phyloP scores from a whole-genome alignment of 2,888 invertebrate species.

The Cetonia aurata region DNA sequence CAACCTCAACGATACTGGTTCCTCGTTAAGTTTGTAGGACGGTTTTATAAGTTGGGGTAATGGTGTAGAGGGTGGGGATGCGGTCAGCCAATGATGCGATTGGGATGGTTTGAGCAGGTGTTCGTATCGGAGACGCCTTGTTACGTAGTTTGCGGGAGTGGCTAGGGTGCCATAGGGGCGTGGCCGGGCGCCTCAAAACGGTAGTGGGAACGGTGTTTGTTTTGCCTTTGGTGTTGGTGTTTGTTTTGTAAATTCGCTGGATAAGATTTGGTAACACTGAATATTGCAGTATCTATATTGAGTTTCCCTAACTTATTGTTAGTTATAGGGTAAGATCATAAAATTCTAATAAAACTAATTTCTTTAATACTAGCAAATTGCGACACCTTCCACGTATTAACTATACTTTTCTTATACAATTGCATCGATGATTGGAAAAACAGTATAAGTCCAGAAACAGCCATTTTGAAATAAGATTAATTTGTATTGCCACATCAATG shows the following conservation, averaged over 20 bases:
- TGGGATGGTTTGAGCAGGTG: conserved; percentile 11
- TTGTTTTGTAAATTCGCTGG: conserved; percentile 61
- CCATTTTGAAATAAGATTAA: too few relatives aligned
- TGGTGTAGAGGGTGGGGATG: conserved; percentile 16
- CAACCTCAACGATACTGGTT: conserved; percentile 5
- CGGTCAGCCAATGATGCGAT: conserved; percentile 6
- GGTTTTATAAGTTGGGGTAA: conserved; percentile 7
- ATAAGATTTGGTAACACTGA: conserved; percentile 59
- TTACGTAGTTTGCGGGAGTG: conserved; percentile 41
- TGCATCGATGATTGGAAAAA: too few relatives aligned
- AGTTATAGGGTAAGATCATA: too few relatives aligned
- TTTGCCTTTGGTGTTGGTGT: conserved; percentile 55
- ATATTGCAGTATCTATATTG: conserved; percentile 18
- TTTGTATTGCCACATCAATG: too few relatives aligned
- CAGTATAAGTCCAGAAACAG: too few relatives aligned
- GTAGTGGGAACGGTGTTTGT: conserved; percentile 41
- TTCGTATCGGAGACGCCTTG: conserved; percentile 39
- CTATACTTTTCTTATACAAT: too few relatives aligned
- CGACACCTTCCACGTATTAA: too few relatives aligned
- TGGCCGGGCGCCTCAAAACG: conserved; percentile 4
- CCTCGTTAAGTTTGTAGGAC: not conserved
- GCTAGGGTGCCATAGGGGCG: conserved; percentile 35
- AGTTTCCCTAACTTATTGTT: not conserved
- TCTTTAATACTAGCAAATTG: too few relatives aligned
- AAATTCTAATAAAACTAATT: too few relatives aligned